These are phyloP conservation scores for Euzophera pinguis DNA, from an alignment of 2,888 invertebrate species.

Conservation along the genomic window DNA sequence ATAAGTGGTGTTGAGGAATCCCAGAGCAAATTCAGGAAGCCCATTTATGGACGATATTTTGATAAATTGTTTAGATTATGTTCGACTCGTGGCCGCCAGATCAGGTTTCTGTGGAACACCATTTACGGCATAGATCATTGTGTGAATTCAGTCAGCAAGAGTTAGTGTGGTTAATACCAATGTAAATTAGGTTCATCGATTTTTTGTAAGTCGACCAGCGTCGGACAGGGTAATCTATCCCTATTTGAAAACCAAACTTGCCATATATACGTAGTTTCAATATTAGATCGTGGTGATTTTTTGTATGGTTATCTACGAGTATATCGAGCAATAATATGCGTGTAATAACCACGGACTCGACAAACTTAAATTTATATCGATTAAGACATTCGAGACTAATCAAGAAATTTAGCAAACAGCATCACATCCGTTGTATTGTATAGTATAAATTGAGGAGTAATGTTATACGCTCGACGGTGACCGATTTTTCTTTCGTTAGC, in stretches of 20 bases:
- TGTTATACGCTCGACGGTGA: conserved; percentile 40
- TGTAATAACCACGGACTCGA: too few species aligned
- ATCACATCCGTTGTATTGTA: too few species aligned
- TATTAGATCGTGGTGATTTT: conserved; percentile 24
- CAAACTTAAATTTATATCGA: too few species aligned
- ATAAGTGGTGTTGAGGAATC: conserved; percentile 39
- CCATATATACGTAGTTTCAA: too few species aligned
- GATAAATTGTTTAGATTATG: conserved; percentile 68
- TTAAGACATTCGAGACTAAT: conserved; percentile 16
- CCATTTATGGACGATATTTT: conserved; percentile 70
- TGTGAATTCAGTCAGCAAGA: conserved; percentile 27
- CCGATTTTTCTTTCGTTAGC: conserved; percentile 71
- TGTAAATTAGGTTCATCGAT: conserved; percentile 28
- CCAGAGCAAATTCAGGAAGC: conserved; percentile 59
- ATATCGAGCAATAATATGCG: too few species aligned
- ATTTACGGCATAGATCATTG: conserved; percentile 62
- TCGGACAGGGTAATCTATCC: too few species aligned
- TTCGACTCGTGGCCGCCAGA: conserved; percentile 57
- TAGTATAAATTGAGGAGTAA: conserved; percentile 14
- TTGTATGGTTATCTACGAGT: too few species aligned
- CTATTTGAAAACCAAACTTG: too few species aligned
- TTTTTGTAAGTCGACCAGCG: too few species aligned
- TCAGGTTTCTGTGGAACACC: conserved; percentile 67
- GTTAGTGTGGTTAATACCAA: conserved; percentile 32
- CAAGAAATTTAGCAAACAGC: too few species aligned